These are phyloP conservation scores for Drosophila leonis DNA, from an alignment of 2,888 invertebrate genomes.

Conservation along the genomic window DNA sequence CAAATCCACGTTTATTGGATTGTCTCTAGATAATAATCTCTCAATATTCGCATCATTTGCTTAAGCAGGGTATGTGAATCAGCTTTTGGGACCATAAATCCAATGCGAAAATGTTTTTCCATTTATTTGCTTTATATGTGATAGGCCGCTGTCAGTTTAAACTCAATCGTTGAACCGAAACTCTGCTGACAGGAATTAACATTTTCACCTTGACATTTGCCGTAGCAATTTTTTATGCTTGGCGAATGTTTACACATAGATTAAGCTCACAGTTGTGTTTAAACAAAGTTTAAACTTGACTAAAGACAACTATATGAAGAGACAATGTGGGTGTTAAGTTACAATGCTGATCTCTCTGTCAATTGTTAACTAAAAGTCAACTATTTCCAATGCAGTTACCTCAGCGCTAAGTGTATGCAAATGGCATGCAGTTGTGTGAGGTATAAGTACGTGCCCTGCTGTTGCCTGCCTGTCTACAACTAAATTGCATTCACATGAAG, in stretches of 20 bases:
- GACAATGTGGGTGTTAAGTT: background rate
- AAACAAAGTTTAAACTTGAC: background rate
- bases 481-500: slow-evolving; percentile 3
- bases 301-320: background rate
- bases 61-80: background rate
- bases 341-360: background rate
- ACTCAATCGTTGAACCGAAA: background rate
- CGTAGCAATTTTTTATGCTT: background rate
- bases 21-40: too few relatives aligned
- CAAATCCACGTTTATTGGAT: too few relatives aligned
- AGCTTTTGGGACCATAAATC: background rate
- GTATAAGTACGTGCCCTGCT: background rate
- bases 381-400: background rate
- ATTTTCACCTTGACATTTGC: background rate
- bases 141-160: slow-evolving; percentile 1
- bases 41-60: background rate
- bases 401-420: background rate
- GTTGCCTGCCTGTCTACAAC: background rate
- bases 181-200: slow-evolving; percentile 1
- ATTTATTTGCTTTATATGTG: background rate
- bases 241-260: background rate
- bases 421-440: background rate
- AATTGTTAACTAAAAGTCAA: background rate
- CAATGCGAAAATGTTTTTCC: background rate
- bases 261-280: background rate